A percentile compares a stretch with the other conserved stretches of the same genome.
These are phyloP conservation scores for Perca flavescens DNA, from an alignment of 2,113 vertebrate species.

Conservation along the genomic window DNA sequence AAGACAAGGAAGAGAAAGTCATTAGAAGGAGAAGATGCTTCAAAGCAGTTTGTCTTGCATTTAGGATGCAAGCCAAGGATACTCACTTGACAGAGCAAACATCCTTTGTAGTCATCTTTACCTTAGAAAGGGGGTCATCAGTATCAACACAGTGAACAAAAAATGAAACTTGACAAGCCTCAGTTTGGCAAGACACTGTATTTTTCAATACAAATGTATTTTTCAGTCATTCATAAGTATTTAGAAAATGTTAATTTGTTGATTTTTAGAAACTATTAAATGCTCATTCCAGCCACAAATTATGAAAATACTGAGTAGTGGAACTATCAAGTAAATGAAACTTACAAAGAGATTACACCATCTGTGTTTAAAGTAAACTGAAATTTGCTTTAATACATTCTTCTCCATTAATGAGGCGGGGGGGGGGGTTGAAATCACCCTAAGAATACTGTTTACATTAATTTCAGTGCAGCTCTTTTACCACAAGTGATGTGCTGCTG, in stretches of 20 bases:
- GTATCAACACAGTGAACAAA: conserved; percentile 22
- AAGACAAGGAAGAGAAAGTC: conserved; percentile 52
- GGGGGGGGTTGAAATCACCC: conserved; percentile 29
- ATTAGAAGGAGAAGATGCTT: conserved; percentile 63
- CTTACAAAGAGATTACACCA: neutral
- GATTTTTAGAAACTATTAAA: neutral
- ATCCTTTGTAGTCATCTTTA: conserved; percentile 49
- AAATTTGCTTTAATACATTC: conserved; percentile 4
- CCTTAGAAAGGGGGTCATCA: conserved; percentile 51
- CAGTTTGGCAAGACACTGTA: neutral
- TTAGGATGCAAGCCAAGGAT: conserved; percentile 57
- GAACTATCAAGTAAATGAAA: neutral
- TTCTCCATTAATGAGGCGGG: conserved; percentile 34
- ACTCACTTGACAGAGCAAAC: conserved; percentile 45
- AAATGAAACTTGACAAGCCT: conserved; percentile 21
- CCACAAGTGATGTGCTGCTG: conserved; percentile 74
- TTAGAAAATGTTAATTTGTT: neutral
- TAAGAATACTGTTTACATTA: conserved; percentile 50
- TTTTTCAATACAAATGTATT: neutral
- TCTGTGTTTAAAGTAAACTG: neutral
- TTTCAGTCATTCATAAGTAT: neutral
- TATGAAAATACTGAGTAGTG: neutral
- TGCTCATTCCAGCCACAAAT: neutral
- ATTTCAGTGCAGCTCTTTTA: conserved; percentile 73
- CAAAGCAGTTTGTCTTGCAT: conserved; percentile 62